A percentile compares a stretch with the other conserved stretches of the same genome.
phyloP scores from a whole-genome alignment of 2,797 vertebrate species.

The Lemur catta region DNA sequence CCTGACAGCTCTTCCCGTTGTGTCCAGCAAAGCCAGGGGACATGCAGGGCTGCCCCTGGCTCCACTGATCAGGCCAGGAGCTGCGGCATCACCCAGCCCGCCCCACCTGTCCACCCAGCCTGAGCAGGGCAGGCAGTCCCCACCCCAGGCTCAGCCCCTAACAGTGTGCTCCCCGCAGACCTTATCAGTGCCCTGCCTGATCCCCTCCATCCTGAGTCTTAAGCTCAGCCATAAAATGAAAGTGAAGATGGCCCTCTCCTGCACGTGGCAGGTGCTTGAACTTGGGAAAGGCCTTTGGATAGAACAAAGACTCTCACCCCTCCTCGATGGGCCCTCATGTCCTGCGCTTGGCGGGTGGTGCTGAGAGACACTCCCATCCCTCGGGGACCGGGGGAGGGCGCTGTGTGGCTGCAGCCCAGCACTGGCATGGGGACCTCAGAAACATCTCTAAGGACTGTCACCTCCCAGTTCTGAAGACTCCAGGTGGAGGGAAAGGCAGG shows the following conservation, averaged over 20 bases:
- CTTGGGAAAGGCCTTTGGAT: neutral
- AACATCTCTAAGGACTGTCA: neutral
- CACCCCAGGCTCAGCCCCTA: neutral
- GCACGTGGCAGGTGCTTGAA: neutral
- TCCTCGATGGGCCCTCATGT: fast-evolving
- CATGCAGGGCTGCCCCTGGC: neutral
- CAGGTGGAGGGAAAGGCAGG: neutral
- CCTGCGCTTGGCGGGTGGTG: neutral
- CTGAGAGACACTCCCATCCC: neutral
- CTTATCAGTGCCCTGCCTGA: neutral
- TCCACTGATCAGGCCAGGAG: neutral
- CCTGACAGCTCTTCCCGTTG: neutral
- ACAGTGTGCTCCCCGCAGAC: neutral
- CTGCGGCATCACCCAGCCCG: neutral
- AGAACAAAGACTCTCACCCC: neutral
- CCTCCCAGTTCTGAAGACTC: neutral
- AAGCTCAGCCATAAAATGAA: neutral
- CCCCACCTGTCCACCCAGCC: neutral
- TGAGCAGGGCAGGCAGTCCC: neutral
- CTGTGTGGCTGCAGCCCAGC: neutral
- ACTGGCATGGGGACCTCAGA: neutral
- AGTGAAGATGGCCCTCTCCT: neutral
- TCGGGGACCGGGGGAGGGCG: no score
- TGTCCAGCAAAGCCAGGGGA: neutral
- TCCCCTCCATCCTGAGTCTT: neutral